Conservation (phyloP, 2,113 vertebrate species). For the Prietella phreatophila region DNA sequence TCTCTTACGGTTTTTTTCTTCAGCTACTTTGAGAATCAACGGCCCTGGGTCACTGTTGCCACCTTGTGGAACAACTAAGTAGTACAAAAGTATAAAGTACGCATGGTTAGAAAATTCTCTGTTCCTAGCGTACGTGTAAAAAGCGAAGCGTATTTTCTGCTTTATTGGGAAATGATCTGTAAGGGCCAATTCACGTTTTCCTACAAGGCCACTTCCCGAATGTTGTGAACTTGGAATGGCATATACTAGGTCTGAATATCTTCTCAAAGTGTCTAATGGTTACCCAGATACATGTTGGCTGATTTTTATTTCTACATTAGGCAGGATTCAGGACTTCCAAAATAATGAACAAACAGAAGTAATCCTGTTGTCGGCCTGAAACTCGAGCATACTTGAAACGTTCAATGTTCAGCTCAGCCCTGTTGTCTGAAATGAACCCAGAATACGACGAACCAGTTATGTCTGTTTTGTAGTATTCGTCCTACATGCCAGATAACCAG, state of each 20-base stretch:
- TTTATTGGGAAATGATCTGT: neutral
- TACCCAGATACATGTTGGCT: neutral
- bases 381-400: neutral
- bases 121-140: too few relatives aligned
- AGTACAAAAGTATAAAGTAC: too few relatives aligned
- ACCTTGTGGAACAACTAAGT: too few relatives aligned
- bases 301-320: neutral
- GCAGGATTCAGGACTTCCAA: neutral
- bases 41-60: too few relatives aligned
- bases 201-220: neutral
- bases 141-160: too few relatives aligned
- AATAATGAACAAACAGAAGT: neutral
- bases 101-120: too few relatives aligned
- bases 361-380: neutral
- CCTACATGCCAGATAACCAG: neutral
- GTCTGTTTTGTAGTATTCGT: neutral
- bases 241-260: neutral
- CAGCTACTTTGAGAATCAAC: too few relatives aligned
- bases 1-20: too few relatives aligned
- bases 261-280: neutral
- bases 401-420: neutral
- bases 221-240: neutral
- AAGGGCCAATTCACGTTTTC: neutral
- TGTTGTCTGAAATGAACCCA: neutral
- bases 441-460: neutral